These are phyloP conservation scores for Polyodon spathula DNA, from an alignment of 2,113 vertebrate species.

Conservation along the genomic window DNA sequence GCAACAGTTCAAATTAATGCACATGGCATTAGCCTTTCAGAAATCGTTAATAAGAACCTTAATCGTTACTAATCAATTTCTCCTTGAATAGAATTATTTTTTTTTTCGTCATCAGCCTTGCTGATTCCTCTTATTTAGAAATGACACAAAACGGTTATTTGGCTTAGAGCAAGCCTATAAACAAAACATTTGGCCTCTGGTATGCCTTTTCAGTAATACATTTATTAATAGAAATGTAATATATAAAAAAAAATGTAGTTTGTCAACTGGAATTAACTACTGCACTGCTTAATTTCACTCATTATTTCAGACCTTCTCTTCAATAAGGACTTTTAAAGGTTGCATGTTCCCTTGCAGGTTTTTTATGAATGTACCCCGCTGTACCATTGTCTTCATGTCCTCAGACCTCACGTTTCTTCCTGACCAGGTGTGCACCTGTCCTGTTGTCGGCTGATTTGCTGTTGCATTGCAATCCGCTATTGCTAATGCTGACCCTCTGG, in stretches of 20 bases:
- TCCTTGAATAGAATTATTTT: not conserved
- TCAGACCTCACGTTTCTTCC: too few relatives aligned
- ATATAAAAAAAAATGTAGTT: constrained; percentile 1
- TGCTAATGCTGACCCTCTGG: constrained; percentile 12
- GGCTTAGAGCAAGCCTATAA: too few relatives aligned
- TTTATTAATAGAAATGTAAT: too few relatives aligned
- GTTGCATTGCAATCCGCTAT: too few relatives aligned
- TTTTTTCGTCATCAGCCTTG: constrained; percentile 3
- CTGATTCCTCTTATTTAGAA: constrained; percentile 7
- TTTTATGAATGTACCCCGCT: too few relatives aligned
- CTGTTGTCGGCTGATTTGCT: not conserved
- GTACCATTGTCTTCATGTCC: too few relatives aligned
- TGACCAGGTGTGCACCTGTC: not conserved
- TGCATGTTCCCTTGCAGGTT: too few relatives aligned
- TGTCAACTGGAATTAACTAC: too few relatives aligned
- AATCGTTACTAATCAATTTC: constrained; percentile 14
- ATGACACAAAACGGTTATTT: not conserved
- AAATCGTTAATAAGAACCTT: constrained; percentile 28
- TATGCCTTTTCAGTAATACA: not conserved
- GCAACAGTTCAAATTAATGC: constrained; percentile 19
- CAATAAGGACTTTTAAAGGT: too few relatives aligned
- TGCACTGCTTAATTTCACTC: too few relatives aligned
- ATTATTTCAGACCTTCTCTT: too few relatives aligned
- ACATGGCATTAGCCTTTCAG: not conserved
- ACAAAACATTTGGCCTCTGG: not conserved